phyloP scores from a whole-genome alignment of 2,888 invertebrate species.

The Dinocampus coccinellae region DNA sequence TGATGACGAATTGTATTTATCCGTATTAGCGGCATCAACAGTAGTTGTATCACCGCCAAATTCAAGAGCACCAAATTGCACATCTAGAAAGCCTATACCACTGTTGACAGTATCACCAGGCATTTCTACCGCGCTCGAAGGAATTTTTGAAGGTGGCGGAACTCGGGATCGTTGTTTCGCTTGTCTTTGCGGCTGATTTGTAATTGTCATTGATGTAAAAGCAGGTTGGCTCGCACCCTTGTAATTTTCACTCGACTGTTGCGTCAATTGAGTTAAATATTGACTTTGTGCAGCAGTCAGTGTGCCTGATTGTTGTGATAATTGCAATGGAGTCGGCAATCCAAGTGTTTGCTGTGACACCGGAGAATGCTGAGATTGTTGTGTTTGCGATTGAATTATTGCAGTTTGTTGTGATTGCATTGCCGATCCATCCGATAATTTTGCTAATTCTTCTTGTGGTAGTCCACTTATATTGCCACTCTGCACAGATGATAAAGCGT shows the following conservation, averaged over 20 bases:
- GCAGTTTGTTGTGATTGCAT: slow-evolving; percentile 67
- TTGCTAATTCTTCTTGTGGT: slow-evolving; percentile 60
- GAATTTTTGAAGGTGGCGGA: slow-evolving; percentile 78
- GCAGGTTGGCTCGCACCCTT: slow-evolving; percentile 68
- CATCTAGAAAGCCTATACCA: slow-evolving; percentile 84
- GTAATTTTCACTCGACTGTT: slow-evolving; percentile 72
- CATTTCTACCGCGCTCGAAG: slow-evolving; percentile 95
- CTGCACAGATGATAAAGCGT: slow-evolving; percentile 51
- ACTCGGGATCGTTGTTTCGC: slow-evolving; percentile 64
- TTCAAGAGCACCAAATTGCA: slow-evolving; percentile 93
- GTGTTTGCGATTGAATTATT: slow-evolving; percentile 56
- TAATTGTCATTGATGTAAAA: slow-evolving; percentile 58
- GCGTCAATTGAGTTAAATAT: slow-evolving; percentile 74
- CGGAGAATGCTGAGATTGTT: slow-evolving; percentile 53
- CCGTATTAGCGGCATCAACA: slow-evolving; percentile 69
- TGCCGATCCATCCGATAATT: slow-evolving; percentile 58
- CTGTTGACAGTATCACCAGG: slow-evolving; percentile 87
- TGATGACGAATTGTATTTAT: slow-evolving; percentile 69
- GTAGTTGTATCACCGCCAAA: slow-evolving; percentile 74
- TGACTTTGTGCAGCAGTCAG: slow-evolving; percentile 74
- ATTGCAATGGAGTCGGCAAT: slow-evolving; percentile 61
- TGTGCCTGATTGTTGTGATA: slow-evolving; percentile 68
- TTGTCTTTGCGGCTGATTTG: slow-evolving; percentile 62
- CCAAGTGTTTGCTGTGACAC: slow-evolving; percentile 53
- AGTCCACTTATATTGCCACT: slow-evolving; percentile 53